These are phyloP conservation scores for Helicoverpa zea DNA, from an alignment of 1,140 invertebrate species.

Conservation along the genomic window DNA sequence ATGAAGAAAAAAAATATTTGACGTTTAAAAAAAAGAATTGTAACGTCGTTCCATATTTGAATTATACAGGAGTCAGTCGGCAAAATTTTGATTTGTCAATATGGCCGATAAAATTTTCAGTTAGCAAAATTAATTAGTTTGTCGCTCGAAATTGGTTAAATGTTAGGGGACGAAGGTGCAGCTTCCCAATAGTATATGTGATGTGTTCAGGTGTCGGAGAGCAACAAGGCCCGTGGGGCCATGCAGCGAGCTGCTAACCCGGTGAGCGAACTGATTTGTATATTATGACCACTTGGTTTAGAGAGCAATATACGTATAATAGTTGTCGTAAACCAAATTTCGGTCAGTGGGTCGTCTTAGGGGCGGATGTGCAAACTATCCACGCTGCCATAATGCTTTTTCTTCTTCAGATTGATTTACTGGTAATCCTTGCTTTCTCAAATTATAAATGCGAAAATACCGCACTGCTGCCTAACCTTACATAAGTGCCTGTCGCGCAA, in stretches of 20 bases:
- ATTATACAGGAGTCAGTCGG: background rate
- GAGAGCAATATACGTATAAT: no score
- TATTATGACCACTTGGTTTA: background rate
- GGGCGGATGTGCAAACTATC: no score
- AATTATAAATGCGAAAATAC: no score
- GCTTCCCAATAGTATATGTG: constrained; percentile 32
- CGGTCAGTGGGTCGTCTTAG: no score
- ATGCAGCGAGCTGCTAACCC: constrained; percentile 67
- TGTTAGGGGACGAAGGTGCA: background rate
- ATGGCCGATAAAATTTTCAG: constrained; percentile 8
- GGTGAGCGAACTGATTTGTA: constrained; percentile 58
- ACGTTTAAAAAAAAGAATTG: background rate
- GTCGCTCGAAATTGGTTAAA: constrained; percentile 7
- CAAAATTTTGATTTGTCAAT: constrained; percentile 21
- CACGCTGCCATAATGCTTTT: no score
- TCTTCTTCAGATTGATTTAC: no score
- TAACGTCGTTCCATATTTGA: constrained; percentile 19
- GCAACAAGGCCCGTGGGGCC: constrained; percentile 67
- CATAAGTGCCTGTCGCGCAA: no score
- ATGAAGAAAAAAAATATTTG: constrained; percentile 12
- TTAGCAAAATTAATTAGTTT: constrained; percentile 7
- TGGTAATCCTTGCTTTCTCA: no score
- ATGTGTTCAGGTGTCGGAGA: constrained; percentile 65
- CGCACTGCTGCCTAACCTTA: no score
- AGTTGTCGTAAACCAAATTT: no score